Percentiles rank a stretch among this genome's conserved stretches.
Evolutionary conservation across 2,888 invertebrate species (phyloP).

Genomic region (Bedellia somnulentella): DNA sequence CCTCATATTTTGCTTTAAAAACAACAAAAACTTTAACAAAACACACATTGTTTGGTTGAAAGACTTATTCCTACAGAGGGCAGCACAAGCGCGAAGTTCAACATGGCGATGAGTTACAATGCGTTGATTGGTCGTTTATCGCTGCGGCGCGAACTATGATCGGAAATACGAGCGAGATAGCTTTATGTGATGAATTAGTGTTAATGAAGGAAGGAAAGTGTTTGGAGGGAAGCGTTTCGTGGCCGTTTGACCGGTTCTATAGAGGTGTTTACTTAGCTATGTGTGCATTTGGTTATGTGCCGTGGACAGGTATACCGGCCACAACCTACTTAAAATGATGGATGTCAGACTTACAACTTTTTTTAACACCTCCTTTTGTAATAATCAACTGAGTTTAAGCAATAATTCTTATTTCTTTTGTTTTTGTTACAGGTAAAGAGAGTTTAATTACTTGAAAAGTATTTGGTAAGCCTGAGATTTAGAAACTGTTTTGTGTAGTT

Average conservation of each 20-base stretch:
- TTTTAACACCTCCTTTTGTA: neutral
- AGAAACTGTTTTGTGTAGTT: too few species aligned
- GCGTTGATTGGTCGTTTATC: slow-evolving; percentile 30
- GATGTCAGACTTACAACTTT: slow-evolving; percentile 16
- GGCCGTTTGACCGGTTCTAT: slow-evolving; percentile 48
- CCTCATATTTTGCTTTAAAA: too few species aligned
- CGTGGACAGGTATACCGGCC: slow-evolving; percentile 37
- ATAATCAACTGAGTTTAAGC: too few species aligned
- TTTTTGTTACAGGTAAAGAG: slow-evolving; percentile 38
- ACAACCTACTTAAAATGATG: slow-evolving; percentile 43
- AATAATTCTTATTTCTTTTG: slow-evolving; percentile 4
- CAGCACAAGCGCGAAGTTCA: slow-evolving; percentile 34
- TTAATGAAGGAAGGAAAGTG: slow-evolving; percentile 52
- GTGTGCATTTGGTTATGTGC: slow-evolving; percentile 43
- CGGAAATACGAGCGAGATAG: slow-evolving; percentile 40
- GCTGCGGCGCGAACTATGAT: slow-evolving; percentile 41
- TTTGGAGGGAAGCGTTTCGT: slow-evolving; percentile 42
- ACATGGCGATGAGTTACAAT: slow-evolving; percentile 48
- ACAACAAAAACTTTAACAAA: too few species aligned
- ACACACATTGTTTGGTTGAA: too few species aligned
- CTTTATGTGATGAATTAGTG: slow-evolving; percentile 52
- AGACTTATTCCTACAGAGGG: slow-evolving; percentile 34
- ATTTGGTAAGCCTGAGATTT: too few species aligned
- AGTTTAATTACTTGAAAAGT: too few species aligned
- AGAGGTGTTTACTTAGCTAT: slow-evolving; percentile 50